Evolutionary conservation across 2,113 vertebrate species (phyloP).

Genomic region (Struthio camelus): DNA sequence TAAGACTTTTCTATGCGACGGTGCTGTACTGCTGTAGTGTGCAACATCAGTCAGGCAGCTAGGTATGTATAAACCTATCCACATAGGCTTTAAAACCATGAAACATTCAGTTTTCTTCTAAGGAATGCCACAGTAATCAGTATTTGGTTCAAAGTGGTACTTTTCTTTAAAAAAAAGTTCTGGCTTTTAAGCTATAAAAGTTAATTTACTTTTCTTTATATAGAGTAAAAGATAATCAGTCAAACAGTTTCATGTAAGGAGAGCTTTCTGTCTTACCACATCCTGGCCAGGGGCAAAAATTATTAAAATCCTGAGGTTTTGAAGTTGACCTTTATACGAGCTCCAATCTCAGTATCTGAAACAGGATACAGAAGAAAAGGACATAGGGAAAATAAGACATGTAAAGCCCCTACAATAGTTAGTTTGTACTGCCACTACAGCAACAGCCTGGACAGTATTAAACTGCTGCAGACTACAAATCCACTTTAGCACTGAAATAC

Average conservation of each 20-base stretch:
- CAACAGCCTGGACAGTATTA: neutral
- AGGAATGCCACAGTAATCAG: rapidly evolving
- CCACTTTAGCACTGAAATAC: neutral
- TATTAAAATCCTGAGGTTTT: neutral
- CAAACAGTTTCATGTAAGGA: neutral
- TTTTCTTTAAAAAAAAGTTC: neutral
- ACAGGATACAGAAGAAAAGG: neutral
- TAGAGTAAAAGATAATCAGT: neutral
- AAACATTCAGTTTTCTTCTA: neutral
- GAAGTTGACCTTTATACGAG: neutral
- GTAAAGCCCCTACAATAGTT: neutral
- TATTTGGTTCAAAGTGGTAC: rapidly evolving
- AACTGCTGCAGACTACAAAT: neutral
- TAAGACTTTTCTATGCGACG: neutral
- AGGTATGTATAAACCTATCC: neutral
- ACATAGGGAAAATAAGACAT: neutral
- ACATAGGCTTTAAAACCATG: neutral
- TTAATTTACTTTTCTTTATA: neutral
- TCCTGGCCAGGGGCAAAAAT: neutral
- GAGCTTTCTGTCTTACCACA: neutral
- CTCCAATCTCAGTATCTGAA: neutral
- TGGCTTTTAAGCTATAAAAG: neutral
- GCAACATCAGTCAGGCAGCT: neutral
- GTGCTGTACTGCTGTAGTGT: neutral
- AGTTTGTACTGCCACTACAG: neutral